A percentile compares a stretch with the other conserved stretches of the same genome.
Evolutionary conservation across 2,888 invertebrate species (phyloP).

Genomic region (Physocephala rufipes): DNA sequence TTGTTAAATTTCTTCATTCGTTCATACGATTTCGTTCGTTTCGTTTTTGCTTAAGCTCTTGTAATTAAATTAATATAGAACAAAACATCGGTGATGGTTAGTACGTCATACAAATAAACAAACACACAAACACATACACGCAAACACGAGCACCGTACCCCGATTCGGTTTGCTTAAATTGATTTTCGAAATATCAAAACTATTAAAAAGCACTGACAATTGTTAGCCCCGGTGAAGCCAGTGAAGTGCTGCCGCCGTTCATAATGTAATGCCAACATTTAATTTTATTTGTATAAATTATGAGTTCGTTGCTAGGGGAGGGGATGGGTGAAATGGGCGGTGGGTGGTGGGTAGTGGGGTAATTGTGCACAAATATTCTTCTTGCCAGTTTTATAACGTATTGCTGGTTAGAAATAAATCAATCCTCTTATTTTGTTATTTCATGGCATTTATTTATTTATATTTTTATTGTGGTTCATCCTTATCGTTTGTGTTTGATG

Average conservation of each 20-base stretch:
- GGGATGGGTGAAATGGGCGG: too few species aligned
- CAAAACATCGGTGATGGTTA: too few species aligned
- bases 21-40: background rate
- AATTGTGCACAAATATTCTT: too few species aligned
- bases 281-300: too few species aligned
- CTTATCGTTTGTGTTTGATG: background rate
- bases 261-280: too few species aligned
- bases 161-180: background rate
- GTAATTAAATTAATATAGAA: constrained; percentile 6
- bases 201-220: constrained; percentile 5
- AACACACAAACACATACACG: too few species aligned
- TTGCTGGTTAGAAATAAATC: constrained; percentile 7
- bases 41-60: background rate
- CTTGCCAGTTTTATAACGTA: too few species aligned
- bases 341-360: too few species aligned
- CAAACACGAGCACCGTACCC: too few species aligned
- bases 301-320: too few species aligned
- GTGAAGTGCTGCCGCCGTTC: background rate
- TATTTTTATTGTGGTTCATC: too few species aligned
- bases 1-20: background rate
- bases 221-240: background rate
- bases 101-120: too few species aligned
- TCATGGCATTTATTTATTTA: background rate
- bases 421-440: constrained; percentile 10
- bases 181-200: constrained; percentile 1